phyloP scores from a whole-genome alignment of 1,140 invertebrate species.

The Bursaphelenchus mucronatus region DNA sequence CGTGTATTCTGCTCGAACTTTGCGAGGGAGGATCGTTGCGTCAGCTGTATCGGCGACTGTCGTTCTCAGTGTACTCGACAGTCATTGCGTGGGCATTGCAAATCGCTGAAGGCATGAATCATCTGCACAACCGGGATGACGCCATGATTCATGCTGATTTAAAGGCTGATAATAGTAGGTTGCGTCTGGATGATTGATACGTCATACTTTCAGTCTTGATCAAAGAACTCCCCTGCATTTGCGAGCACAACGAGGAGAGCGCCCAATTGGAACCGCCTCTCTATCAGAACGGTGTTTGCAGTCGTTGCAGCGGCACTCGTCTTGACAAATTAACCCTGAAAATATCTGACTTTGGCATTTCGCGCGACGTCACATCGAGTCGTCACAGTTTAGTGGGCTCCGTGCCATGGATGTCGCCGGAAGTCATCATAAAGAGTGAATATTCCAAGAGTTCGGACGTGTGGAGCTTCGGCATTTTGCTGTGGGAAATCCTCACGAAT shows the following conservation, averaged over 20 bases:
- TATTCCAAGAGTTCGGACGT: constrained; percentile 21
- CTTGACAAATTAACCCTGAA: constrained; percentile 10
- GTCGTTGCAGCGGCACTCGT: neutral
- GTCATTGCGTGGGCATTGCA: constrained; percentile 14
- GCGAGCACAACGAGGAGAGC: constrained; percentile 3
- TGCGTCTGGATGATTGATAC: neutral
- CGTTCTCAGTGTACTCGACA: neutral
- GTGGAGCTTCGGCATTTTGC: constrained; percentile 17
- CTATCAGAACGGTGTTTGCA: neutral
- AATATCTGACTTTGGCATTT: constrained; percentile 20
- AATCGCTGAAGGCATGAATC: constrained; percentile 12
- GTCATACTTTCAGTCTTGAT: constrained; percentile 6
- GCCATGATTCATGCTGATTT: constrained; percentile 14
- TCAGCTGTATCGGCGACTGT: neutral
- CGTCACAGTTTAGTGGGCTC: neutral
- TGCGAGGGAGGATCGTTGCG: constrained; percentile 9
- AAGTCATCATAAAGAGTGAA: constrained; percentile 1
- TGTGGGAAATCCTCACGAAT: constrained; percentile 17
- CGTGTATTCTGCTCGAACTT: constrained; percentile 13
- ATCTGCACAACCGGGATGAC: constrained; percentile 8
- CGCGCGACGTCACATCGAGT: constrained; percentile 13
- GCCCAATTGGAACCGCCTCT: neutral
- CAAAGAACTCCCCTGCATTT: constrained; percentile 13
- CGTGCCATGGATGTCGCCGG: constrained; percentile 22
- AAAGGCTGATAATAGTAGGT: constrained; percentile 13